These are phyloP conservation scores for Gonioctena quinquepunctata DNA, from an alignment of 1,140 invertebrate genomes.

Conservation along the genomic window DNA sequence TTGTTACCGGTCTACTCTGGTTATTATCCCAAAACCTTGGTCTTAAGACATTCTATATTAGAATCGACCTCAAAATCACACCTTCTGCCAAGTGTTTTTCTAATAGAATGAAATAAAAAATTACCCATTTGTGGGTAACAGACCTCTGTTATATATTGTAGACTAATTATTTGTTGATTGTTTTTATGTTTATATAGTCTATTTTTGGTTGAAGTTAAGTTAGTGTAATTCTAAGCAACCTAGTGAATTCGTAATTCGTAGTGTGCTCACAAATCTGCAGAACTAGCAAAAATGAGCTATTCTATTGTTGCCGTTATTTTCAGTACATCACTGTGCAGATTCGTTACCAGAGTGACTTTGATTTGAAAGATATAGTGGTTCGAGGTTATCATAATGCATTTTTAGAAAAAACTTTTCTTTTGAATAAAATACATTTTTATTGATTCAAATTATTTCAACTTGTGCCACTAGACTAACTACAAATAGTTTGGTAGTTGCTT, in stretches of 20 bases:
- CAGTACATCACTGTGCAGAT: background rate
- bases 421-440: background rate
- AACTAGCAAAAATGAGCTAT: conserved; percentile 6
- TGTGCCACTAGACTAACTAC: no score
- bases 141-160: conserved; percentile 50
- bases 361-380: no score
- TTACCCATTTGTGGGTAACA: background rate
- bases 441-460: background rate
- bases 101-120: background rate
- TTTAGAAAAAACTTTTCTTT: no score
- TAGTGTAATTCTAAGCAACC: conserved; percentile 28
- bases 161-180: conserved; percentile 58
- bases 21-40: no score
- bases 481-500: no score
- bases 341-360: background rate
- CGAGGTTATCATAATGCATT: no score
- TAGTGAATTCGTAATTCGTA: conserved; percentile 15
- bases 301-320: background rate
- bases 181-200: conserved; percentile 59
- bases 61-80: conserved; percentile 31
- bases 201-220: conserved; percentile 56
- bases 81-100: conserved; percentile 30
- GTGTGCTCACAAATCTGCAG: conserved; percentile 22
- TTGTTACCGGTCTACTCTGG: conserved; percentile 13
- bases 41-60: conserved; percentile 49